These are phyloP conservation scores for Laspeyria flexula DNA, from an alignment of 2,888 invertebrate species.

Conservation along the genomic window DNA sequence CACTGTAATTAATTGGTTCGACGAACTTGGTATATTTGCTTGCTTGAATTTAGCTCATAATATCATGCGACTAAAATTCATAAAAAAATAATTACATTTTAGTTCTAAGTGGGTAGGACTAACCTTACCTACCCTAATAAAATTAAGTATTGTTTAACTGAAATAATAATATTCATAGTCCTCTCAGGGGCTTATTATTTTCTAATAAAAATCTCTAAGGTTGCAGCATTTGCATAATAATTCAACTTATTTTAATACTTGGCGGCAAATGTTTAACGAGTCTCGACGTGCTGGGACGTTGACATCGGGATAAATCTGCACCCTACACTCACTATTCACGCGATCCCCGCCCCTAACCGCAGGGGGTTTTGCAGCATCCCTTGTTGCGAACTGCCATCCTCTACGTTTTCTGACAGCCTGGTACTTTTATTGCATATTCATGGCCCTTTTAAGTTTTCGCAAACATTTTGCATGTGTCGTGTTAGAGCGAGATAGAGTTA, in stretches of 20 bases:
- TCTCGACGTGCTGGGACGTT: constrained; percentile 32
- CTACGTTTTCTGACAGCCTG: constrained; percentile 66
- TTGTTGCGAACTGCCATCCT: constrained; percentile 71
- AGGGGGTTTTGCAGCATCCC: constrained; percentile 76
- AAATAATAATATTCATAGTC: too few species aligned
- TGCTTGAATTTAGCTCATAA: too few species aligned
- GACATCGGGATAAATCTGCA: constrained; percentile 54
- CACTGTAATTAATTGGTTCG: too few species aligned
- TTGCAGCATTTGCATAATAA: too few species aligned
- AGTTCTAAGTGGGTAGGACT: too few species aligned
- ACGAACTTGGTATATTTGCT: too few species aligned
- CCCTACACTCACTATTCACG: constrained; percentile 52
- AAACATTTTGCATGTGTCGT: constrained; percentile 47
- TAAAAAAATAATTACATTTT: too few species aligned
- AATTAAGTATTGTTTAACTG: too few species aligned
- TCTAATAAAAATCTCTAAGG: too few species aligned
- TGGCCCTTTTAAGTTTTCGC: constrained; percentile 70
- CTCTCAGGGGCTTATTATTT: too few species aligned
- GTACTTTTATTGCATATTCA: constrained; percentile 85
- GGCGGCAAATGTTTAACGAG: constrained; percentile 46
- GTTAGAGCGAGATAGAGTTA: constrained; percentile 13
- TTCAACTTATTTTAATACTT: constrained; percentile 33
- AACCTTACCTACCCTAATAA: too few species aligned
- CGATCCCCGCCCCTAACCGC: constrained; percentile 65
- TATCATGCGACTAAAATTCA: too few species aligned